Percentiles rank a stretch among this genome's conserved stretches.
These are phyloP conservation scores for Octodonta nipae DNA, from an alignment of 2,888 invertebrate genomes.

Conservation along the genomic window DNA sequence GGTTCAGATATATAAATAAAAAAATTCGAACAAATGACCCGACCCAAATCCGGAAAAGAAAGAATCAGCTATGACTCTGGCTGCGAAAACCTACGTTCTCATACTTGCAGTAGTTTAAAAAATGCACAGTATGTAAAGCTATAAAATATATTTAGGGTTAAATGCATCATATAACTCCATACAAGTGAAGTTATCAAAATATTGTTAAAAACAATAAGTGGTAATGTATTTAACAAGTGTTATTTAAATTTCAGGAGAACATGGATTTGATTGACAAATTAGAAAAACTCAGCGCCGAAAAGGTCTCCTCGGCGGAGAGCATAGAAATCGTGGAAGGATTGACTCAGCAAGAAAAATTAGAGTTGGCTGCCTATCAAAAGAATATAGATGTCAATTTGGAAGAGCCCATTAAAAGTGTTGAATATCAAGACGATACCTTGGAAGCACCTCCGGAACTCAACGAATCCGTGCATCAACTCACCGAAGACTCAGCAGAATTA, in stretches of 20 bases:
- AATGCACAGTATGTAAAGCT: too few species aligned
- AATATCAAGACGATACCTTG: constrained; percentile 13
- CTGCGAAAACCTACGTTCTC: too few species aligned
- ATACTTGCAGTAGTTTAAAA: too few species aligned
- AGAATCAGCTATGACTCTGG: too few species aligned
- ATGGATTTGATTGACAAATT: constrained; percentile 59
- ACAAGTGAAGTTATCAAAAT: too few species aligned
- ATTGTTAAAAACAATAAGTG: too few species aligned
- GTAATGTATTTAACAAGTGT: too few species aligned
- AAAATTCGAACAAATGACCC: too few species aligned
- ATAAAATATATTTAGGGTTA: too few species aligned
- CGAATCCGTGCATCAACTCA: constrained; percentile 45
- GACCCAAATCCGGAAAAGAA: too few species aligned
- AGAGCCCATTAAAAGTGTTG: neutral
- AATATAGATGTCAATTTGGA: constrained; percentile 25
- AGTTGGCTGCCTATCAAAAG: constrained; percentile 54
- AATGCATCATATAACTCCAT: too few species aligned
- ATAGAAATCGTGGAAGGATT: constrained; percentile 61
- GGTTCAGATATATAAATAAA: too few species aligned
- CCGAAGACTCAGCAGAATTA: constrained; percentile 51
- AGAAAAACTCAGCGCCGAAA: constrained; percentile 56
- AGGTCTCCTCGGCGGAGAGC: constrained; percentile 62
- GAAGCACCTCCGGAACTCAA: constrained; percentile 35
- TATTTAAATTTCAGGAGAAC: constrained; percentile 45
- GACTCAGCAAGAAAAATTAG: constrained; percentile 56